Base-by-base conservation (phyloP, 1,140 invertebrate genomes). In the Elymnias hypermnestra region DNA sequence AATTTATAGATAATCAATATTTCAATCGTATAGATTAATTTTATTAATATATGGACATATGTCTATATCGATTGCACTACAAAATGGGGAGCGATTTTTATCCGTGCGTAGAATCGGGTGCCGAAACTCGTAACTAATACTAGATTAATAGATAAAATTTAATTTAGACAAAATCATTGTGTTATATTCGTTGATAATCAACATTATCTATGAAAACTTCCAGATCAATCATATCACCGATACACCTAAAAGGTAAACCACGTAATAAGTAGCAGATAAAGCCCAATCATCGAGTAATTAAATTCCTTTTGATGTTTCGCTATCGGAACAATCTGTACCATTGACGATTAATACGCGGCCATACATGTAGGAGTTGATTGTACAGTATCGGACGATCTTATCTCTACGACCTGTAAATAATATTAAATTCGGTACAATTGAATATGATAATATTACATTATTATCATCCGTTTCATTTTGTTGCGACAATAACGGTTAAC, bases 241-340 rank as follows among this genome's bases (percentile, higher is more conserved):
- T 18, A 38, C 42, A 52, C 19, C 36, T 35, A 22, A n/a, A 33
- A 53, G 19, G 21, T 44, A 18, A n/a, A 14, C 17, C n/a, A 53
- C 45, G 45, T 57, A 57, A 50, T 49, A 53, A 45, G 55, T 57
- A 57, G 50, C 50, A 23, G 55, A 57, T 47, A 53, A 43, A 39
- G 10, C n/a, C 19, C 35, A 47, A 51, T 52, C 38, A 46, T 29
- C 45, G 41, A 37, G 17, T 53, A 37, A 53, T 52, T 49, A 28
- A 40, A 38, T 46, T 49, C 42, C 37, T 38, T 57, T 53, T 53
- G 50, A 53, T 33, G 49, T 53, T 31, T 3, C 22, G 25, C 7
- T 42, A 49, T 49, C 47, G 35, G 22, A 21, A 37, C 22, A 9
- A 37, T 37, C 35, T 13, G 3, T 19, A 18, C 22, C 35, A 18